Evolutionary conservation across 2,113 vertebrate species (phyloP).

Genomic region (Hippocampus barbouri): DNA sequence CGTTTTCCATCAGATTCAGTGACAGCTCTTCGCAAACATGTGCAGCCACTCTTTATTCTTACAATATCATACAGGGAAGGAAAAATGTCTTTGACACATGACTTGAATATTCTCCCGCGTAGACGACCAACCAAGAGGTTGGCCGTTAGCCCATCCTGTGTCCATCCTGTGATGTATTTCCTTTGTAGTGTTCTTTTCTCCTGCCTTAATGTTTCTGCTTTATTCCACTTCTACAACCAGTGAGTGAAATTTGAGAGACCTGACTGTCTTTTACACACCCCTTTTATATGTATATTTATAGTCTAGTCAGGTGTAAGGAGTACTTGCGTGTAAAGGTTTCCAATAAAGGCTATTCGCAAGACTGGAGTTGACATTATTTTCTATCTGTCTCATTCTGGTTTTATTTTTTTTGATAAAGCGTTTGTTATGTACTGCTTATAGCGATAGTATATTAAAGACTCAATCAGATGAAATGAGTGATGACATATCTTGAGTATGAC

Average conservation of each 20-base stretch:
- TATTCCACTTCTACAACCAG: conserved; percentile 26
- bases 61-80: neutral
- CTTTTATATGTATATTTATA: conserved; percentile 68
- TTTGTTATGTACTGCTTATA: neutral
- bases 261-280: conserved; percentile 55
- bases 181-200: neutral
- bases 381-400: neutral
- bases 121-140: conserved; percentile 7
- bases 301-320: conserved; percentile 43
- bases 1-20: conserved; percentile 5
- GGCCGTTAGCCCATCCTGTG: conserved; percentile 21
- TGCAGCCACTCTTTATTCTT: conserved; percentile 1
- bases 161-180: conserved; percentile 37
- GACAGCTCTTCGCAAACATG: conserved; percentile 3
- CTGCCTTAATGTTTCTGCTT: neutral
- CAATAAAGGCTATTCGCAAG: conserved; percentile 60
- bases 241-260: conserved; percentile 36
- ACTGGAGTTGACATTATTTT: conserved; percentile 37
- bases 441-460: neutral
- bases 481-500: too few relatives aligned
- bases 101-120: conserved; percentile 1
- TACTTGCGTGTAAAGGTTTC: conserved; percentile 57
- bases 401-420: neutral
- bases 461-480: neutral
- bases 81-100: neutral